Conservation (phyloP, 1,140 invertebrate genomes). For the Sitodiplosis mosellana region DNA sequence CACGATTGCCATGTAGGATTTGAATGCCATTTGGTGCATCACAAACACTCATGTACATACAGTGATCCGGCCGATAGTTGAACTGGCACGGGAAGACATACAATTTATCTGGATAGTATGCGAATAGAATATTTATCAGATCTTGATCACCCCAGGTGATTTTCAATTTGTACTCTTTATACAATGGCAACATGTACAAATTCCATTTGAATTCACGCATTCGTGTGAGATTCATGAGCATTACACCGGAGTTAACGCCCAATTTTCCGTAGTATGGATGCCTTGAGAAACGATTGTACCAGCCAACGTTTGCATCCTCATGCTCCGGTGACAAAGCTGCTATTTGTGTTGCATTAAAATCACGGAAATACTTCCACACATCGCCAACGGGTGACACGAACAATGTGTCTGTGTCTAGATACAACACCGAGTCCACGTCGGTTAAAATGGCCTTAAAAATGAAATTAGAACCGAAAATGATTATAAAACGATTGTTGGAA, state of each 20-base stretch:
- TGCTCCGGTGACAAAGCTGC: conserved; percentile 76
- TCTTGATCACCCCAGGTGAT: conserved; percentile 88
- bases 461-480: not conserved
- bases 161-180: conserved; percentile 65
- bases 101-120: conserved; percentile 61
- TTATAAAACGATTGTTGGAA: conserved; percentile 6
- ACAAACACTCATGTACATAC: conserved; percentile 83
- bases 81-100: conserved; percentile 69
- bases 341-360: conserved; percentile 74
- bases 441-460: conserved; percentile 49
- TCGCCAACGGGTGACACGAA: conserved; percentile 66
- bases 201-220: conserved; percentile 76
- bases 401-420: conserved; percentile 82
- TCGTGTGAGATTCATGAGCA: conserved; percentile 90
- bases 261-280: conserved; percentile 85
- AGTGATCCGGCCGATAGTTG: conserved; percentile 88
- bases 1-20: conserved; percentile 76
- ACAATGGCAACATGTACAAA: conserved; percentile 63
- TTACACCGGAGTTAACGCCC: conserved; percentile 90
- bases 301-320: conserved; percentile 78
- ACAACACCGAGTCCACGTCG: conserved; percentile 72
- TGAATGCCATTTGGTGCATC: conserved; percentile 58
- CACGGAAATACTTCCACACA: conserved; percentile 64
- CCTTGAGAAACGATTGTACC: conserved; percentile 90
- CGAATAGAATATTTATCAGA: conserved; percentile 88